phyloP scores from a whole-genome alignment of 2,113 vertebrate genomes.

The Scophthalmus maximus region DNA sequence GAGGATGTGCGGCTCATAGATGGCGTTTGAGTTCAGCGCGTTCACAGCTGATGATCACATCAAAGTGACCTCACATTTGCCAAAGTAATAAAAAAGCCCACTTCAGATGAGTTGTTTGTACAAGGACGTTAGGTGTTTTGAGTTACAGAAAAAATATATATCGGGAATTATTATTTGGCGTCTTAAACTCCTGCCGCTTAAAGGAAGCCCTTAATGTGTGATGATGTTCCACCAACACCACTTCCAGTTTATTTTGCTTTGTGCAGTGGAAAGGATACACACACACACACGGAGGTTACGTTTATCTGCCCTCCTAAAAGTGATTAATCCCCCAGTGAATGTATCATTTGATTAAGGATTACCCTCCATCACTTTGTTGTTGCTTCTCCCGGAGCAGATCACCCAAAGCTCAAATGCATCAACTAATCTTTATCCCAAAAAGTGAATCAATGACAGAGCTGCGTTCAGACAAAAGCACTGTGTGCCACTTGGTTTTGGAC shows the following conservation, averaged over 20 bases:
- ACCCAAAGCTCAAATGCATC: constrained; percentile 43
- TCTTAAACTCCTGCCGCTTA: constrained; percentile 16
- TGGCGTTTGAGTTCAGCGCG: constrained; percentile 33
- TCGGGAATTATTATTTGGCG: constrained; percentile 8
- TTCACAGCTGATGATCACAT: constrained; percentile 48
- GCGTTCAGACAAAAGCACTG: constrained; percentile 56
- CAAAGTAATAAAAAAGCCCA: constrained; percentile 63
- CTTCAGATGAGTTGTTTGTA: constrained; percentile 67
- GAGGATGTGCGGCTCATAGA: constrained; percentile 53
- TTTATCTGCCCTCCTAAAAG: constrained; percentile 42
- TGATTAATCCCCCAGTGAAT: constrained; percentile 64
- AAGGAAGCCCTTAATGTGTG: constrained; percentile 35
- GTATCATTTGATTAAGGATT: constrained; percentile 72
- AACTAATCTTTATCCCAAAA: constrained; percentile 61
- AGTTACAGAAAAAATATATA: constrained; percentile 26
- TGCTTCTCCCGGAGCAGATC: constrained; percentile 47
- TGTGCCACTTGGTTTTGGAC: constrained; percentile 47
- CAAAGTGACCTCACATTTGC: constrained; percentile 64
- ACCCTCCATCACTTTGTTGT: constrained; percentile 60
- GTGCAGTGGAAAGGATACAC: constrained; percentile 22
- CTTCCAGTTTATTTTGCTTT: constrained; percentile 40
- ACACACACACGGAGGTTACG: constrained; percentile 27
- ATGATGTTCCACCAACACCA: constrained; percentile 37
- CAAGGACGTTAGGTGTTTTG: constrained; percentile 27
- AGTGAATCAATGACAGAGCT: constrained; percentile 44